Evolutionary conservation across 2,113 vertebrate genomes (phyloP).

Genomic region (Nettapus auritus): DNA sequence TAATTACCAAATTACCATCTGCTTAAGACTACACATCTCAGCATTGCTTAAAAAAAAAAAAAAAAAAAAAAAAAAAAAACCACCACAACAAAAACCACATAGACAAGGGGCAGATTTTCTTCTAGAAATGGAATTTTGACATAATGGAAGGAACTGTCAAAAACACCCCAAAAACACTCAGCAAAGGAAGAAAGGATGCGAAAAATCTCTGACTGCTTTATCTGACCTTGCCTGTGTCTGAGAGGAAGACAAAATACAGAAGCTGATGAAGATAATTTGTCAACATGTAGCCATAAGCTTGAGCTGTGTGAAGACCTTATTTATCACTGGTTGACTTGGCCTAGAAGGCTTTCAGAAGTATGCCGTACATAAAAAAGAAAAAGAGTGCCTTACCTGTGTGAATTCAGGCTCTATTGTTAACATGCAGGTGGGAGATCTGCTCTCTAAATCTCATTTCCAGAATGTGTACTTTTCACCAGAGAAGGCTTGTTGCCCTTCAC

Average conservation of each 20-base stretch:
- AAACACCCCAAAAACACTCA: neutral
- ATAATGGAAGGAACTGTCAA: neutral
- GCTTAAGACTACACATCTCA: neutral
- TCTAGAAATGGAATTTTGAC: neutral
- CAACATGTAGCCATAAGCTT: slow-evolving; percentile 25
- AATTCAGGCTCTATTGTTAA: neutral
- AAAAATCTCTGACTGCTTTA: neutral
- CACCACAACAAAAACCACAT: neutral
- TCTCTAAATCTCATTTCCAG: neutral
- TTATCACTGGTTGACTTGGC: slow-evolving; percentile 2
- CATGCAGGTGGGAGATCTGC: neutral
- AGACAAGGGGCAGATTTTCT: neutral
- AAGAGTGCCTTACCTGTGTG: neutral
- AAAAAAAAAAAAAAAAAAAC: neutral
- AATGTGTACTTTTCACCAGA: neutral
- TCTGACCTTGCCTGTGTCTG: neutral
- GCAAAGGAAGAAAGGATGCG: neutral
- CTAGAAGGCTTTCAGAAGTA: neutral
- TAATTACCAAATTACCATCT: neutral
- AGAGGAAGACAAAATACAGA: slow-evolving; percentile 25
- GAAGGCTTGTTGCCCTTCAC: neutral
- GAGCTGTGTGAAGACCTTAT: neutral
- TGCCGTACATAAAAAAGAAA: neutral
- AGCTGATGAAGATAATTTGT: slow-evolving; percentile 26
- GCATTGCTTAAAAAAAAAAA: neutral